These are phyloP conservation scores for Tricholaema leucomelas DNA, from an alignment of 2,113 vertebrate species.

Conservation along the genomic window DNA sequence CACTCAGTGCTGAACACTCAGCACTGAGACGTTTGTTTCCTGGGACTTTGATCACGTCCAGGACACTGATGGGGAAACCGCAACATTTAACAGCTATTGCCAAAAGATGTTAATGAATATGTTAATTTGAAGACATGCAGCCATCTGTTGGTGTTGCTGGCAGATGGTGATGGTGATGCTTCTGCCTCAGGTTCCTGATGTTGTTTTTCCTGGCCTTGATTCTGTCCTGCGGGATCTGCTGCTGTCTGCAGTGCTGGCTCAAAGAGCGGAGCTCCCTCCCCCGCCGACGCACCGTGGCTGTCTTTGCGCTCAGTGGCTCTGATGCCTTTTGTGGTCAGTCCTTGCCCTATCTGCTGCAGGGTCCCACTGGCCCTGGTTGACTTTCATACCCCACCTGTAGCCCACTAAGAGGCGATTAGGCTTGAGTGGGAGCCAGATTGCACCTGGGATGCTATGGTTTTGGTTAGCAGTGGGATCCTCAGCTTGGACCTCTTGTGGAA, in stretches of 20 bases:
- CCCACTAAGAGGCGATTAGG: neutral
- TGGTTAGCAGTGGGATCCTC: neutral
- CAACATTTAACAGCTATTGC: constrained; percentile 1
- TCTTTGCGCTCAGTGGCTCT: constrained; percentile 68
- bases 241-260: constrained; percentile 71
- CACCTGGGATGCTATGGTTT: neutral
- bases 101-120: constrained; percentile 47
- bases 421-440: neutral
- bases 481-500: accelerated
- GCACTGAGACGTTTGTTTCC: neutral
- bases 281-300: constrained; percentile 25
- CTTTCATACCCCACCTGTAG: neutral
- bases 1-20: neutral
- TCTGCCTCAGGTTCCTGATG: constrained; percentile 67
- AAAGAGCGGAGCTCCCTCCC: neutral
- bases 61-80: neutral
- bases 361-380: accelerated
- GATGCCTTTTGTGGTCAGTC: constrained; percentile 66
- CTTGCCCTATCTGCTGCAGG: neutral
- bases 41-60: constrained; percentile 15
- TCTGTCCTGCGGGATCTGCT: constrained; percentile 64
- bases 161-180: constrained; percentile 22
- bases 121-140: constrained; percentile 31
- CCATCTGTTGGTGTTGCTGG: constrained; percentile 19
- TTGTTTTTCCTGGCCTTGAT: constrained; percentile 59